Percentiles rank a stretch among this genome's conserved stretches.
phyloP scores from a whole-genome alignment of 2,888 invertebrate genomes.

The Amblyjoppa fuscipennis region DNA sequence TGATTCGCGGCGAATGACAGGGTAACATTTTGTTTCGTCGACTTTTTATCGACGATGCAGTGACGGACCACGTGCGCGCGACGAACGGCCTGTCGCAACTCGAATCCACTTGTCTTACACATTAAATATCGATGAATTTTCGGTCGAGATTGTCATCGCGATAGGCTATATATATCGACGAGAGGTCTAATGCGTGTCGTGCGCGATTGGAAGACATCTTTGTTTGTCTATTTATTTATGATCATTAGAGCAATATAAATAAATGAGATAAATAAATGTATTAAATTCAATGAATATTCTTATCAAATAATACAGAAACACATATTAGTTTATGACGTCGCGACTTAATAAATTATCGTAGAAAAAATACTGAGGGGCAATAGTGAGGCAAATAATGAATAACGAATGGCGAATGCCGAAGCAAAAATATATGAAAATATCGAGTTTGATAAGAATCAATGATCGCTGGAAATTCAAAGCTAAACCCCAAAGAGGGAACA shows the following conservation, averaged over 20 bases:
- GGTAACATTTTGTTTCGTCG: background rate
- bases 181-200: background rate
- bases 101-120: background rate
- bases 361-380: no score
- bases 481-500: no score
- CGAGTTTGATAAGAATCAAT: no score
- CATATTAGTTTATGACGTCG: no score
- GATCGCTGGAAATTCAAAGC: no score
- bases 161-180: background rate
- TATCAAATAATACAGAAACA: no score
- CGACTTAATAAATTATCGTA: no score
- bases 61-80: conserved; percentile 32
- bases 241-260: background rate
- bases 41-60: background rate
- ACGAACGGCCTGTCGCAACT: background rate
- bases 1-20: background rate
- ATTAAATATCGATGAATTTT: background rate
- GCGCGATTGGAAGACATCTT: background rate
- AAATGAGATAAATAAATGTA: no score
- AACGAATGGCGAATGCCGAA: no score
- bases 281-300: no score
- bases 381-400: no score
- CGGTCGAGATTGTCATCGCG: background rate
- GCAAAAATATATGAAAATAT: no score
- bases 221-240: background rate